Percentiles rank a stretch among this genome's conserved stretches.
These are phyloP conservation scores for Hydropotes inermis DNA, from an alignment of 2,113 vertebrate species.

Conservation along the genomic window DNA sequence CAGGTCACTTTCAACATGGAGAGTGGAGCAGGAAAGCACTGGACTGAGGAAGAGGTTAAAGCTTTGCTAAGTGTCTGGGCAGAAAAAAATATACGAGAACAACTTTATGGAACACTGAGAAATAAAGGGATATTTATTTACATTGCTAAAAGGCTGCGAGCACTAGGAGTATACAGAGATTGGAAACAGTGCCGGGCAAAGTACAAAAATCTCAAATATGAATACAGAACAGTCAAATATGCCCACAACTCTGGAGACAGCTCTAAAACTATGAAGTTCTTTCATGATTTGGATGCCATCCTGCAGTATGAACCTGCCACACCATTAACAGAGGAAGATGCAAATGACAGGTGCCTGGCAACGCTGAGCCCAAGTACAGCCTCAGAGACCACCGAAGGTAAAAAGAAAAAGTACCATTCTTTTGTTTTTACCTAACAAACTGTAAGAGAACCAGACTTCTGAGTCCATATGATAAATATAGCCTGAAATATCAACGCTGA, in stretches of 20 bases:
- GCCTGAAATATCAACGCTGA: constrained; percentile 16
- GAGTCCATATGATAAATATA: constrained; percentile 34
- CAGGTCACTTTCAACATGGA: constrained; percentile 95
- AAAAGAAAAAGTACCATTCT: constrained; percentile 72
- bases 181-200: constrained; percentile 92
- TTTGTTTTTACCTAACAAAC: constrained; percentile 64
- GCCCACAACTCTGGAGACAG: constrained; percentile 79
- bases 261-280: constrained; percentile 85
- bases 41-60: constrained; percentile 88
- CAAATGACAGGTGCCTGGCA: constrained; percentile 76
- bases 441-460: background rate
- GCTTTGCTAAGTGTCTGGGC: constrained; percentile 91
- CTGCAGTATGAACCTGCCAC: constrained; percentile 76
- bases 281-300: constrained; percentile 82
- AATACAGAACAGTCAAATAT: constrained; percentile 86
- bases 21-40: constrained; percentile 86
- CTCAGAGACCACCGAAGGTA: constrained; percentile 77
- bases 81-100: constrained; percentile 85
- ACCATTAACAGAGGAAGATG: constrained; percentile 79
- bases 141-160: constrained; percentile 90
- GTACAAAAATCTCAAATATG: constrained; percentile 91
- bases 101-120: constrained; percentile 85
- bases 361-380: constrained; percentile 69
- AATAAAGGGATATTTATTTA: constrained; percentile 92
- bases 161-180: constrained; percentile 88